A percentile compares a stretch with the other conserved stretches of the same genome.
Evolutionary conservation across 2,113 vertebrate species (phyloP).

Genomic region (Bubo bubo): DNA sequence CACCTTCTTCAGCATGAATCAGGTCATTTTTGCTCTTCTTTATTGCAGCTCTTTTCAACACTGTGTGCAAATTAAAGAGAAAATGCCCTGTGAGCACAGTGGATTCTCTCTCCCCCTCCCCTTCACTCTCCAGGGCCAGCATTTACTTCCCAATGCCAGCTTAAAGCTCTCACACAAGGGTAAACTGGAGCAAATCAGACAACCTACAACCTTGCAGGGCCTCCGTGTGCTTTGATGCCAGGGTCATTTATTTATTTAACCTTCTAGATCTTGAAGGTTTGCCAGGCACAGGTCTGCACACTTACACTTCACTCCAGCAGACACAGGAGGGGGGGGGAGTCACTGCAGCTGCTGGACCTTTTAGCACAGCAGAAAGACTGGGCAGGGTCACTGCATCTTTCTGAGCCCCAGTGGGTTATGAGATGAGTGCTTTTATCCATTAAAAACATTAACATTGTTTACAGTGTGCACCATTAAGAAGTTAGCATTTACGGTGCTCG

Average conservation of each 20-base stretch:
- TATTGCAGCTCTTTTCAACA: slow-evolving; percentile 90
- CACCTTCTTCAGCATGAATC: slow-evolving; percentile 93
- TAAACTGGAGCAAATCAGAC: not conserved
- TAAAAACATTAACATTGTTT: not conserved
- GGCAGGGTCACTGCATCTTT: not conserved
- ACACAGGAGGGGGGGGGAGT: not conserved
- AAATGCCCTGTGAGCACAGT: not conserved
- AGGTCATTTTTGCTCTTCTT: slow-evolving; percentile 95
- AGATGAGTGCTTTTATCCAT: not conserved
- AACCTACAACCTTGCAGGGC: not conserved
- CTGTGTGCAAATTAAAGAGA: slow-evolving; percentile 74
- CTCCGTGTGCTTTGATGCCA: not conserved
- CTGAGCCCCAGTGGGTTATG: not conserved
- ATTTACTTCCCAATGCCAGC: slow-evolving; percentile 9
- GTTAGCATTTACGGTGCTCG: not conserved
- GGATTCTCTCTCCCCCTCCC: not conserved
- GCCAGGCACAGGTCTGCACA: not conserved
- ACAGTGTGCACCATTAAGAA: not conserved
- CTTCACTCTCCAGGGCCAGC: not conserved
- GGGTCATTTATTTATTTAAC: not conserved
- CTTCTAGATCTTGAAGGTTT: not conserved
- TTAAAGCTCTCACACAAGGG: not conserved
- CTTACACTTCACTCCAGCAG: not conserved
- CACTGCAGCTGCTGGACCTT: not conserved
- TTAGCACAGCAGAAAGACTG: not conserved